Evolutionary conservation across 1,140 invertebrate species (phyloP).

Genomic region (Orussus abietinus): DNA sequence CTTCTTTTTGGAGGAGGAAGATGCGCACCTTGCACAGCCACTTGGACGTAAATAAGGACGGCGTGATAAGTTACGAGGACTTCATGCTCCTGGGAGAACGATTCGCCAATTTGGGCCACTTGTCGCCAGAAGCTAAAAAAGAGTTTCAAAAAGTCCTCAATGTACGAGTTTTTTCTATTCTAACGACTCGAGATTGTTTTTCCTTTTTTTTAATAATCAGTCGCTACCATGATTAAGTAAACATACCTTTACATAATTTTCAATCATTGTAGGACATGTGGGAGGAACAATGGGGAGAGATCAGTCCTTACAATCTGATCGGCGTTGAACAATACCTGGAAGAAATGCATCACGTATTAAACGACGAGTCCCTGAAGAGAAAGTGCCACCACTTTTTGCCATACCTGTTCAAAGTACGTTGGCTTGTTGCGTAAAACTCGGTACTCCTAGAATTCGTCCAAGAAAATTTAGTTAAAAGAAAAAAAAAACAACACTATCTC

Average conservation of each 20-base stretch:
- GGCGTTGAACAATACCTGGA: constrained; percentile 75
- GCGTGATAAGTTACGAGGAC: constrained; percentile 78
- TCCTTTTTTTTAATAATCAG: background rate
- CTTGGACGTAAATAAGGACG: constrained; percentile 79
- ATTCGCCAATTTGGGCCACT: constrained; percentile 70
- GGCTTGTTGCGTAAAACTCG: no score
- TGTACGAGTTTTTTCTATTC: constrained; percentile 47
- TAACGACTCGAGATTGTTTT: background rate
- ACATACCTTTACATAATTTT: constrained; percentile 1
- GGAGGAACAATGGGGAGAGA: constrained; percentile 79
- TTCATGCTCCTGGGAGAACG: constrained; percentile 68
- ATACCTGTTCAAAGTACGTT: constrained; percentile 70
- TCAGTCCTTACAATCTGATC: constrained; percentile 74
- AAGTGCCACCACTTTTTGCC: constrained; percentile 73
- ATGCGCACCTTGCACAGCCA: constrained; percentile 80
- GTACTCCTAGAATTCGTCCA: no score
- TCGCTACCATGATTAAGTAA: no score
- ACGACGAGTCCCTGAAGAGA: constrained; percentile 67
- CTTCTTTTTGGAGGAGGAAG: constrained; percentile 83
- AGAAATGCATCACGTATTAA: constrained; percentile 76
- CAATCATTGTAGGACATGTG: constrained; percentile 58
- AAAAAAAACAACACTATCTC: background rate
- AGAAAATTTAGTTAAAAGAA: background rate
- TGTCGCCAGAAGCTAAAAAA: constrained; percentile 58
- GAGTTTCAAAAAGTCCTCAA: constrained; percentile 66